These are phyloP conservation scores for Tanypteryx hageni DNA, from an alignment of 2,888 invertebrate species.

Conservation along the genomic window DNA sequence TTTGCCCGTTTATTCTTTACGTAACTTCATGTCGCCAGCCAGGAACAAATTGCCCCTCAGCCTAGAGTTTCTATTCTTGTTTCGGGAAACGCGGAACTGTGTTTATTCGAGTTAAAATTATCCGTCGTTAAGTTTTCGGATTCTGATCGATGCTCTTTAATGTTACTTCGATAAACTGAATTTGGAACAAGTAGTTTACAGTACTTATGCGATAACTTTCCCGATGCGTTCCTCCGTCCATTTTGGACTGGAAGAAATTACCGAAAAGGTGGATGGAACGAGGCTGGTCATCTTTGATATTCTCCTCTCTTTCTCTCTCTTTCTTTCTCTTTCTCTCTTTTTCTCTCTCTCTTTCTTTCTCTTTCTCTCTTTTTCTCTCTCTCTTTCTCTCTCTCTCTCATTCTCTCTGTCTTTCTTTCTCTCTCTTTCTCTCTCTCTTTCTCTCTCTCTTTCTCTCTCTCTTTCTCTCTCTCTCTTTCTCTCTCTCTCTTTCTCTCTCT, in stretches of 20 bases:
- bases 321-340: not conserved
- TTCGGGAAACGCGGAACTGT: too few species aligned
- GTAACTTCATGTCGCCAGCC: too few species aligned
- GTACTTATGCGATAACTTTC: too few species aligned
- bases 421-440: not conserved
- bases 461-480: not conserved
- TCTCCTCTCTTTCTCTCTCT: not conserved
- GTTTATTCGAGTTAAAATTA: too few species aligned
- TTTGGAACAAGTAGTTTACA: too few species aligned
- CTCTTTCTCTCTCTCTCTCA: not conserved
- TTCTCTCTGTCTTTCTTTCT: too few species aligned
- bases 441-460: not conserved
- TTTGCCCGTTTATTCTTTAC: too few species aligned
- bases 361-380: not conserved
- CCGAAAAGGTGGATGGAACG: not conserved
- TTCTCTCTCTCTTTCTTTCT: not conserved
- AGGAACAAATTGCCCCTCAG: too few species aligned
- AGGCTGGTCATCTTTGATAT: conserved; percentile 47
- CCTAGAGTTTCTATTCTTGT: too few species aligned
- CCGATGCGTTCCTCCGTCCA: not conserved
- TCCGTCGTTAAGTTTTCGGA: too few species aligned
- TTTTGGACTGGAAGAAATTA: not conserved
- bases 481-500: not conserved
- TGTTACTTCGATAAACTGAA: too few species aligned
- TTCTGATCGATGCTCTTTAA: too few species aligned